These are phyloP conservation scores for Euwallacea fornicatus DNA, from an alignment of 1,140 invertebrate species.

Conservation along the genomic window DNA sequence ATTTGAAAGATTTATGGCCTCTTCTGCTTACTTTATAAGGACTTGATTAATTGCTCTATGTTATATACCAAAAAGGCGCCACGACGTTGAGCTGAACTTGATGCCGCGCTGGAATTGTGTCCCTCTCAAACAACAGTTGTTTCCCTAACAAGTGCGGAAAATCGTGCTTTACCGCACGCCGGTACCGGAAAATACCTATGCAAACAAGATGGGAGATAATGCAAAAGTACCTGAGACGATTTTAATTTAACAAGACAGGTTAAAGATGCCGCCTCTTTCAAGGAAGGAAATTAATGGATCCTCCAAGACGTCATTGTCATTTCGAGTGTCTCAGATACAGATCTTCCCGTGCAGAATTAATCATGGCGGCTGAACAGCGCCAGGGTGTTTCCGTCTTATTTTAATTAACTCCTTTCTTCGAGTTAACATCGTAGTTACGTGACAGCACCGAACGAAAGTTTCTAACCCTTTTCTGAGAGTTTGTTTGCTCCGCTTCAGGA, in stretches of 20 bases:
- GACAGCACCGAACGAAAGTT: conserved; percentile 26
- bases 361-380: conserved; percentile 38
- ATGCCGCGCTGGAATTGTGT: too few species aligned
- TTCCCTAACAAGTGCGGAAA: too few species aligned
- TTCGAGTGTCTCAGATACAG: conserved; percentile 41
- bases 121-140: too few species aligned
- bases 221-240: conserved; percentile 6
- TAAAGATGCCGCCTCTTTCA: conserved; percentile 2
- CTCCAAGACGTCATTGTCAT: conserved; percentile 42
- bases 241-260: conserved; percentile 19
- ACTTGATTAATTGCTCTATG: conserved; percentile 34
- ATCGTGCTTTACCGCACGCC: too few species aligned
- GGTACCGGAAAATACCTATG: too few species aligned
- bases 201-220: too few species aligned
- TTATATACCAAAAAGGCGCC: background rate
- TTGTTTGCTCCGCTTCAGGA: conserved; percentile 13
- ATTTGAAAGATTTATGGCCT: conserved; percentile 38
- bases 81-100: too few species aligned
- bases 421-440: conserved; percentile 43
- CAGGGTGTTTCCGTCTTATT: conserved; percentile 36
- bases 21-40: conserved; percentile 35
- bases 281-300: conserved; percentile 37
- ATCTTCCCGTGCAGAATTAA: conserved; percentile 41
- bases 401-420: conserved; percentile 45
- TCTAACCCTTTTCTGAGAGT: conserved; percentile 29